Evolutionary conservation across 2,888 invertebrate genomes (phyloP), one percentile per base, ranked within the genome.

Genomic region (Melinaea marsaeus): DNA sequence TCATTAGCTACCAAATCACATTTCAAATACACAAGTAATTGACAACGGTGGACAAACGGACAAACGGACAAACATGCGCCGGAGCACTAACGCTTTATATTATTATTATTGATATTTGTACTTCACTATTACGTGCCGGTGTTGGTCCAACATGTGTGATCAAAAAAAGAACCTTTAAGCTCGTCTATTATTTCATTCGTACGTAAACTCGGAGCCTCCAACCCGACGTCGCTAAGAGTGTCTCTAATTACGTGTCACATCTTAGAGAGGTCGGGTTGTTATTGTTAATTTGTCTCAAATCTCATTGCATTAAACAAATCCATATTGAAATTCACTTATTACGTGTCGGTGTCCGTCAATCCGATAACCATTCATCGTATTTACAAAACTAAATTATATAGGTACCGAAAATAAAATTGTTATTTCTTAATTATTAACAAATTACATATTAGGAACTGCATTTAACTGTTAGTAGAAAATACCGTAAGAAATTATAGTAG

Each of bases 1-100:
- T 89, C 90, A 85, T 88, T 90, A 90, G 88, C 90, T 90, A 90
- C 89, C 89, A 86, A 90, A 90, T 90, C 90, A 90, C 90, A 90
- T 88, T 90, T 89, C 86, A 88, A 86, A 86, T 89, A 86, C 86
- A 85, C 85, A 86, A 88, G 86, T 90, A 90, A 90, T 90, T 90
- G 90, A 90, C 90, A 86, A 90, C 86, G 88, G 88, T 88, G 90
- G 90, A 90, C 90, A 22, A 22, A 22, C 22, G 22, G 22, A 22
- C 22, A 22, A 22, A 22, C 22, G 22, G 22, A 22, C 22, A 87
- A 85, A 86, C 88, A 85, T 85, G 87, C 85, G 86, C 85, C 87
- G 83, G 83, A 83, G 85, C 88, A 87, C 87, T 85, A 82, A 83
- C 84, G 87, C 87, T 82, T 86, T 79, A 85, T 87, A 88, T 71